These are phyloP conservation scores for Leptosomus discolor DNA, from an alignment of 2,113 vertebrate species.

Conservation along the genomic window DNA sequence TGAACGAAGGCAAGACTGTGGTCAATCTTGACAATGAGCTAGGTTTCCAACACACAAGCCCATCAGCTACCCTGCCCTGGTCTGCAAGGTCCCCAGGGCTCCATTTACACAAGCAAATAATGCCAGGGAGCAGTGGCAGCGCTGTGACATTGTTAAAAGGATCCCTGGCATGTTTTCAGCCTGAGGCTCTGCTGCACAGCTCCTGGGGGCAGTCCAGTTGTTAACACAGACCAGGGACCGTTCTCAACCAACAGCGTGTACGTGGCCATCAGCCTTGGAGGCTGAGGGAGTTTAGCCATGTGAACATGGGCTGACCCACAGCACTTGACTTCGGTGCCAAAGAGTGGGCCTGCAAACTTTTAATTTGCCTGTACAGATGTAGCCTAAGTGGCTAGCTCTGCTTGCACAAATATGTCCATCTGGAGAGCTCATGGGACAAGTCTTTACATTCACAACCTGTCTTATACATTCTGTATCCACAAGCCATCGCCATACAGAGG, in stretches of 20 bases:
- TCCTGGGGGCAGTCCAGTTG: not conserved
- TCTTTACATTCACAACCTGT: not conserved
- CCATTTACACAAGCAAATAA: not conserved
- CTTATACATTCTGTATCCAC: not conserved
- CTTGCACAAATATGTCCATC: not conserved
- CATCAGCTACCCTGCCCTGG: not conserved
- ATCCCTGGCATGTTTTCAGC: not conserved
- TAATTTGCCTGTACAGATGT: not conserved
- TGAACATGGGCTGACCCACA: not conserved
- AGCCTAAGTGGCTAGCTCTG: not conserved
- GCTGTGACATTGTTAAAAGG: not conserved
- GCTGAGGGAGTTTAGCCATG: not conserved
- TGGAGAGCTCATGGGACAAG: not conserved
- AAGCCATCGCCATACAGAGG: not conserved
- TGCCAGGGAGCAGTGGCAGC: not conserved
- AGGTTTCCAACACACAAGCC: not conserved
- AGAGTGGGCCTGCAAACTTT: not conserved
- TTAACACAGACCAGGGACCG: not conserved
- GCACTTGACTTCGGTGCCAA: not conserved
- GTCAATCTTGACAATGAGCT: not conserved
- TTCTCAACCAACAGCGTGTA: not conserved
- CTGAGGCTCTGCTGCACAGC: not conserved
- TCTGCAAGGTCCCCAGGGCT: accelerated
- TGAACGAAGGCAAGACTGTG: not conserved
- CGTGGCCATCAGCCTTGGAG: not conserved